Base-by-base conservation (phyloP, 2,888 invertebrate species). In the Scrobipalpa atriplicella region DNA sequence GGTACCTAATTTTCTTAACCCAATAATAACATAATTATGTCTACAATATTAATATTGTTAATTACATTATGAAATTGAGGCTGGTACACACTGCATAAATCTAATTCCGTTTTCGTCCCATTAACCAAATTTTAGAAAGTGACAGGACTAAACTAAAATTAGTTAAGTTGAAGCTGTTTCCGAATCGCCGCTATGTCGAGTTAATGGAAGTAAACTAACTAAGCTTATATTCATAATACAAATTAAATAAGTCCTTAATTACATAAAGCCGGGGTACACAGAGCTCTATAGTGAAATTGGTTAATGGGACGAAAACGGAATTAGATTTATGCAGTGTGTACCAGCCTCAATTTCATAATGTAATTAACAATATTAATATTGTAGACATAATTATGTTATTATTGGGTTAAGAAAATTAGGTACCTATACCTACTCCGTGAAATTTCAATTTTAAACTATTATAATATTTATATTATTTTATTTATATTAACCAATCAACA, bases 241-340 rank as follows among this genome's bases (percentile, higher is more conserved):
- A 47, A 47, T 16, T n/a, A n/a, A 47, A 47, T 47, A n/a, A 47
- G 47, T 47, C 8, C 16, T n/a, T 16, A 47, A 47, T 47, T 16
- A 47, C 5, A 47, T 47, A 47, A 47, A 47, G 47, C n/a, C n/a
- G 29, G 29, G 2, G 5, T 29, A 29, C 47, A 47, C 47, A 47
- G 47, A n/a, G n/a, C n/a, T 47, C 16, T 47, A n/a, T 16, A 5
- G 5, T 16, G 43, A 7, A n/a, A 47, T 47, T 47, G 6, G 47
- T 47, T 47, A 47, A 47, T 47, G 47, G n/a, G 47, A 47, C 47
- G 47, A 47, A 47, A 47, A n/a, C 47, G n/a, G 47, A 47, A 47
- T 47, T 47, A 16, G 16, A 47, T 47, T 47, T n/a, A 16, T 47
- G 47, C 16, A 47, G 47, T 47, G 16, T 7, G 47, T 16, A 5